Evolutionary conservation across 2,797 vertebrate genomes (phyloP), one percentile per base, ranked within the genome.

Genomic region (Melanotaenia pygmaea): DNA sequence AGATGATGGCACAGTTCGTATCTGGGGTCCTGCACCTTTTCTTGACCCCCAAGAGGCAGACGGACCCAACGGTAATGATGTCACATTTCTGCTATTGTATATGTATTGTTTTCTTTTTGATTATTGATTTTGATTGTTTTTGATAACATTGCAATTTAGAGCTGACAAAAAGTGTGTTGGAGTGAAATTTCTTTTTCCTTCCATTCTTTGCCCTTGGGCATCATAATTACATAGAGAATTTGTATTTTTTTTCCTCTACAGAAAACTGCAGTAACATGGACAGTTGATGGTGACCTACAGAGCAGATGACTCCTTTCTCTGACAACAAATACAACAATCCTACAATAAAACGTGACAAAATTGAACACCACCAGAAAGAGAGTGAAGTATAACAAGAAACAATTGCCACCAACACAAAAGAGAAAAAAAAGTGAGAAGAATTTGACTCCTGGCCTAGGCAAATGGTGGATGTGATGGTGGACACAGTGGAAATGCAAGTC

Each of bases 231-330:
- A 28, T 26, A 16, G 14, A n/a, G 4, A 5, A 40, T 12, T 54
- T 20, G 14, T 66, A 89, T 87, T 77, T 91, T 64, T 64, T 30
- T 91, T 84, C 80, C 73, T 91, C 74, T 72, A 30, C 94, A 98
- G 98, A 99, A 94, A 98, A 97, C 94, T 96, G 96, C 97, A 98
- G 96, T 95, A 98, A 96, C 91, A 99, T 99, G 98, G 97, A 99
- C 96, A 99, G 98, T 98, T 99, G 98, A 99, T 98, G 96, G 96
- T 94, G 94, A 96, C 93, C 95, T 47, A 91, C 77, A 92, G 94
- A 96, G 93, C 93, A 92, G 96, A 96, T 94, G 94, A 96, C 95
- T 92, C 95, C 94, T 88, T 84, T 91, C 80, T 83, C 70, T 79
- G 85, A 90, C 82, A 84, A 83, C 81, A 89, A 34, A 91, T 81